A percentile compares a stretch with the other conserved stretches of the same genome.
These are phyloP conservation scores for Linepithema humile DNA, from an alignment of 1,140 invertebrate genomes.

Conservation along the genomic window DNA sequence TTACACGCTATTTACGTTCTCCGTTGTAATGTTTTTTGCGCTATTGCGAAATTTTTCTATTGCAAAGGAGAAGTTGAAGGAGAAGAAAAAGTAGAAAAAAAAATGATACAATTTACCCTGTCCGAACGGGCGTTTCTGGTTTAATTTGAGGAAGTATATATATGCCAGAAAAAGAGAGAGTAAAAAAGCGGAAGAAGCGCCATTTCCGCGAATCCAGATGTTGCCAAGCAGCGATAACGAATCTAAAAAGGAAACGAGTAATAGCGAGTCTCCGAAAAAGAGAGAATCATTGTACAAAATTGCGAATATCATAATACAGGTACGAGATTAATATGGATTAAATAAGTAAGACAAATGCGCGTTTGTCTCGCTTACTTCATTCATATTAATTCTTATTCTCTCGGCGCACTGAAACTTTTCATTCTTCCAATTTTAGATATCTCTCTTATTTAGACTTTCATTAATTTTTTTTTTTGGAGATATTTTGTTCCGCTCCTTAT, in stretches of 20 bases:
- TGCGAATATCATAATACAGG: neutral
- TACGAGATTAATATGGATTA: too few species aligned
- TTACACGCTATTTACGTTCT: neutral
- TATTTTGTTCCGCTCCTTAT: neutral
- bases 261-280: neutral
- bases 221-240: constrained; percentile 53
- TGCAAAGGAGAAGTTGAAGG: neutral
- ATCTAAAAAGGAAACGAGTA: constrained; percentile 20
- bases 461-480: neutral
- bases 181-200: constrained; percentile 53
- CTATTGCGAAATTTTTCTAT: neutral
- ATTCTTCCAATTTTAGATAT: neutral
- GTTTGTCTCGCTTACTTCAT: neutral
- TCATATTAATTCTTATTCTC: neutral
- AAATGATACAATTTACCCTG: constrained; percentile 54
- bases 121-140: constrained; percentile 31
- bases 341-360: neutral
- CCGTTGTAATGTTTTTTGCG: neutral
- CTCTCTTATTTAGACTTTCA: neutral
- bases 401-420: neutral
- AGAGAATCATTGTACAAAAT: constrained; percentile 13
- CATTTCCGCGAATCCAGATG: constrained; percentile 59
- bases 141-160: constrained; percentile 53
- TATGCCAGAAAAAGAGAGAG: constrained; percentile 9
- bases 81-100: constrained; percentile 37